These are phyloP conservation scores for Bimastos eiseni DNA, from an alignment of 2,888 invertebrate species.

Conservation along the genomic window DNA sequence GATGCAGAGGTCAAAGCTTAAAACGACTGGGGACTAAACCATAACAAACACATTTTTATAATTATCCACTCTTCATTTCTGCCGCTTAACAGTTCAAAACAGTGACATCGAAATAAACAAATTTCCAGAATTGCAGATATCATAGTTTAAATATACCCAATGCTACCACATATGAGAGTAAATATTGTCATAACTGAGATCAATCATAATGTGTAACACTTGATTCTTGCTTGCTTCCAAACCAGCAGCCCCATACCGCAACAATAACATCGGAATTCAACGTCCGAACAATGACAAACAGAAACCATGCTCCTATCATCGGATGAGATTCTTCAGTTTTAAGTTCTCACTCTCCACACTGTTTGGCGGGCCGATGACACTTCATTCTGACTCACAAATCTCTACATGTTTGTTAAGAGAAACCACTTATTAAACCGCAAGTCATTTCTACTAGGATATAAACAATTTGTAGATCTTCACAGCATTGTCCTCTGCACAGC, in stretches of 20 bases:
- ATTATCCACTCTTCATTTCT: too few species aligned
- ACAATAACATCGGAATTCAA: neutral
- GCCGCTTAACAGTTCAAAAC: neutral
- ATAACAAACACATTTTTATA: too few species aligned
- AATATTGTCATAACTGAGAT: neutral
- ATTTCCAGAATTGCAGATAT: neutral
- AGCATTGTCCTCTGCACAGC: conserved; percentile 55
- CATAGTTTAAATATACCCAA: neutral
- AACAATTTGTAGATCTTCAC: conserved; percentile 53
- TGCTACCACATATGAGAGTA: neutral
- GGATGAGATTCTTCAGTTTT: neutral
- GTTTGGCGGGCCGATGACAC: neutral
- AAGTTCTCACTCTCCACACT: neutral
- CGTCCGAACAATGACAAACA: neutral
- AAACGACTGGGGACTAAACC: too few species aligned
- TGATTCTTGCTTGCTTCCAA: neutral
- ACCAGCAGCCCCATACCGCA: too few species aligned
- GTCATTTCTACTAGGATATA: neutral
- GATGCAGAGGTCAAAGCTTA: too few species aligned
- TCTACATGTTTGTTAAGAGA: neutral
- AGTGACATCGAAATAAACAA: neutral
- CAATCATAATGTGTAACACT: neutral
- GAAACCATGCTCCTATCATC: neutral
- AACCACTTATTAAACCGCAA: neutral
- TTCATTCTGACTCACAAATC: neutral